Base-by-base conservation (phyloP, 2,888 invertebrate genomes). In the Clunio marinus region DNA sequence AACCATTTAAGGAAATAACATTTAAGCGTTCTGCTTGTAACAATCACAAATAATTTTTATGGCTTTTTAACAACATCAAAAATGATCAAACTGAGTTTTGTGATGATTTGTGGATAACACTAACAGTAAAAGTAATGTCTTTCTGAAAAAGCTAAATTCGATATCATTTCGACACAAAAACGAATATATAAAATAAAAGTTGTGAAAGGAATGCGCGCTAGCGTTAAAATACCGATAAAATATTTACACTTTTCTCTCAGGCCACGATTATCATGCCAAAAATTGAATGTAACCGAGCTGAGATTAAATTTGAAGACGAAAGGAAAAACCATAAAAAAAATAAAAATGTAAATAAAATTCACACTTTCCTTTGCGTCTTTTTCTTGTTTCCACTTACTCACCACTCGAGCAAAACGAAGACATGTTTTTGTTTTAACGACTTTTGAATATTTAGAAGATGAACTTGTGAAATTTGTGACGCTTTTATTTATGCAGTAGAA, bases 91-190 rank as follows among this genome's bases (percentile, higher is more conserved):
- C n/a, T n/a, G n/a, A n/a, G n/a, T 32, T 32, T 8, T 4, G 8
- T 32, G 32, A 32, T 8, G 8, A 32, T 32, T 8, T 4, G 32
- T 32, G 32, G 32, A n/a, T n/a, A n/a, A n/a, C 15, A 7, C 15
- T 59, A 59, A 59, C 59, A 59, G 59, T 59, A 59, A 59, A 59
- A 32, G 35, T 35, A 22, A 24, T 25, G 10, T 57, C 25, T 24
- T 25, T n/a, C 57, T 24, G 1, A 57, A 10, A 24, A 57, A 57
- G 28, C 25, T 20, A 10, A 46, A 46, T 46, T 46, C 10, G 20
- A 32, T 32, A 32, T 32, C 8, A 32, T 32, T 32, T 8, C 32
- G 8, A 4, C 32, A 32, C 32, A 32, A 32, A 32, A 8, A 32
- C n/a, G n/a, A n/a, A n/a, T n/a, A n/a, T n/a, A n/a, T n/a, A 8